Evolutionary conservation across 2,888 invertebrate species (phyloP), one percentile per base, ranked within the genome.

Genomic region (Macaria liturata): DNA sequence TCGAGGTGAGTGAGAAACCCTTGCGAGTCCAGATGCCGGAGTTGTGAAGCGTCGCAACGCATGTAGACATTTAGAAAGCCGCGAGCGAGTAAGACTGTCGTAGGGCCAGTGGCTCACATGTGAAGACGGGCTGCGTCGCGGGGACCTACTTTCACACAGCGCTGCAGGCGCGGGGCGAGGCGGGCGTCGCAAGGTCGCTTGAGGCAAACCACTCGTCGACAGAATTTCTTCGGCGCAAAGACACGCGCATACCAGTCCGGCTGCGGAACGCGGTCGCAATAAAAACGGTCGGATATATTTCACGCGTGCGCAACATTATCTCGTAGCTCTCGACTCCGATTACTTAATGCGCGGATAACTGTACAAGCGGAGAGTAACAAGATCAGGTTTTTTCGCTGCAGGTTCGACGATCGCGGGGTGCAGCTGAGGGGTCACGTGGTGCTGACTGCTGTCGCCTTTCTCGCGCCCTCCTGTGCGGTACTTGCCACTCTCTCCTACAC

Each of bases 291-390:
- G 85, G 88, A 88, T 91, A 89, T 89, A 88, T 90, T 89, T 89
- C 89, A 91, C 90, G 88, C 89, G 88, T 90, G 87, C 88, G 88
- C 89, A 90, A 89, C 88, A 87, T 90, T 90, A 90, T 88, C 88
- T 88, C 83, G 83, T 74, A 81, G 83, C 84, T 85, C 87, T 85
- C 86, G 83, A 82, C 81, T 91, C 86, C 80, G 88, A 89, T 91
- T 90, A 91, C 91, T 90, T 91, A 91, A 91, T 88, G 88, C 78
- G 75, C 80, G 78, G 76, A 81, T 90, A 91, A 91, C 91, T 88
- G 91, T 91, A 91, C 85, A 78, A 77, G 81, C 75, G 76, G 80
- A 78, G 80, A 84, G 83, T 84, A 89, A 86, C 84, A 81, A 88
- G 85, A 91, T 89, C 87, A 84, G 80, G 84, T 88, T 90, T 88